These are phyloP conservation scores for Dolichoris vasculosae DNA, from an alignment of 1,140 invertebrate species.

Conservation along the genomic window DNA sequence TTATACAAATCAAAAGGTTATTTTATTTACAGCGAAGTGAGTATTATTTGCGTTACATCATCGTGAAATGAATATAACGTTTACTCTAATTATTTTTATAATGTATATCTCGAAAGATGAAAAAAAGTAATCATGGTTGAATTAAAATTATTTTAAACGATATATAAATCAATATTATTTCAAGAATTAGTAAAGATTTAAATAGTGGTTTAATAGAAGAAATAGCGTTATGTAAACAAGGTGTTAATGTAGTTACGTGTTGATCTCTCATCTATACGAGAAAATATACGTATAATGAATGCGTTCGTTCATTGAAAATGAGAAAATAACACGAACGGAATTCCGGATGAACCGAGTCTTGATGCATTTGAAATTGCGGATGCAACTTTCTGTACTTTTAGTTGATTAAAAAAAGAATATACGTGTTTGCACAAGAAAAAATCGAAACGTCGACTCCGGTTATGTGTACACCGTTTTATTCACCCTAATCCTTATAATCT, in stretches of 20 bases:
- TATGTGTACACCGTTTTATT: not conserved
- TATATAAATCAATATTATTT: not conserved
- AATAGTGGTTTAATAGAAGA: slow-evolving; percentile 7
- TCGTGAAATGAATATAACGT: too few species aligned
- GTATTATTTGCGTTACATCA: too few species aligned
- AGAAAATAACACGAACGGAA: slow-evolving; percentile 9
- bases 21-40: too few species aligned
- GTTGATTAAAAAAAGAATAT: not conserved
- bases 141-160: not conserved
- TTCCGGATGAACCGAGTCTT: not conserved
- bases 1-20: too few species aligned
- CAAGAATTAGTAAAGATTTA: not conserved
- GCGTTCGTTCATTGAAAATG: not conserved
- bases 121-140: not conserved
- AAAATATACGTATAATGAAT: not conserved
- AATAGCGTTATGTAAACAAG: slow-evolving; percentile 17
- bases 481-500: not conserved
- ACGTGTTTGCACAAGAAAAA: not conserved
- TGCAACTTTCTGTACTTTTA: not conserved
- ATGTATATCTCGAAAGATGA: too few species aligned
- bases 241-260: slow-evolving; percentile 20
- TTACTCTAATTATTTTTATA: too few species aligned
- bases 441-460: not conserved
- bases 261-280: not conserved
- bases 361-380: slow-evolving; percentile 1